Base-by-base conservation (phyloP, 2,888 invertebrate species). In the Ornithoptera priamus region DNA sequence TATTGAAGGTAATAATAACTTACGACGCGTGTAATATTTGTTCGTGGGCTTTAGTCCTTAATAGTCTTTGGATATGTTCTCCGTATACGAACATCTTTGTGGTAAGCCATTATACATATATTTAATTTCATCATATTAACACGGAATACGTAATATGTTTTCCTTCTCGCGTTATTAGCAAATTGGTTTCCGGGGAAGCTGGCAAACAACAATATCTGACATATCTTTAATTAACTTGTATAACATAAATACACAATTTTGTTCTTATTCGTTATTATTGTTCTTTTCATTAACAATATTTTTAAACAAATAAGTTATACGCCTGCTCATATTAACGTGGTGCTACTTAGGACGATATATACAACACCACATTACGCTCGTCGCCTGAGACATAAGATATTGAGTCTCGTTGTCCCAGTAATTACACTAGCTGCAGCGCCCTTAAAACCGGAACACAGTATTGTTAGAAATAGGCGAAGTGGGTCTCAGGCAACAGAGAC, bases 171-270 rank as follows among this genome's bases (percentile, higher is more conserved):
- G 70, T 63, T 62, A 70, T 70, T 70, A 70, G 70, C 66, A 70
- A 70, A 70, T 70, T 70, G 62, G 62, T 61, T 70, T 66, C 50
- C 70, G 59, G 66, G 57, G 62, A 66, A 59, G 62, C 58, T 62
- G 39, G 59, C 50, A 66, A 70, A 70, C 66, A 70, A 70, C 59
- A 53, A 66, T 62, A 63, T 66, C 39, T 70, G 62, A 63, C 58
- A 66, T 50, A 42, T 63, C 62, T 62, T 66, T 39, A 66, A 70
- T 70, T 70, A 70, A 58, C n/a, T n/a, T 17, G 30, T 56, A 63
- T 53, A 39, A n/a, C 22, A 22, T 22, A 36, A 59, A n/a, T 10
- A n/a, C 15, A 30, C 50, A 46, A 30, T 36, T 53, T 67, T 4
- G 2, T 60, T 22, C 30, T 39, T 36, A n/a, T 53, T 53, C 6